A percentile compares a stretch with the other conserved stretches of the same genome.
Conservation (phyloP, 92 coral and sea anemone species). For the Porites divaricata region DNA sequence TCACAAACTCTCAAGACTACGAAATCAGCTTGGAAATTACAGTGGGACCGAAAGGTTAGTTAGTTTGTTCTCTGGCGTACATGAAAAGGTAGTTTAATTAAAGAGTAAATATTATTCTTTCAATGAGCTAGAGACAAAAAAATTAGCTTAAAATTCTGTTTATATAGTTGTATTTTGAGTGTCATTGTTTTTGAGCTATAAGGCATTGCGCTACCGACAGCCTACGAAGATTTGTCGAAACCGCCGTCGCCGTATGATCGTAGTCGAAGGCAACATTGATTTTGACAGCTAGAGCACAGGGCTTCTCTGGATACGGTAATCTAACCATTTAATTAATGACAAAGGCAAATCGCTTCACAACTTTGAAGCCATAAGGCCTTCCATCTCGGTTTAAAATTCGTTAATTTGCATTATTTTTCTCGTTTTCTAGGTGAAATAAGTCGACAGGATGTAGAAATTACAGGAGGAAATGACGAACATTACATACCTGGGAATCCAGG, state of each 20-base stretch:
- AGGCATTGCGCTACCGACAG: not conserved
- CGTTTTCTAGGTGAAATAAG: slow-evolving; percentile 12
- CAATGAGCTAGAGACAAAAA: not conserved
- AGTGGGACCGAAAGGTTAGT: slow-evolving; percentile 44
- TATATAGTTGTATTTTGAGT: not conserved
- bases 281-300: no score
- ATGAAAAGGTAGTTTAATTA: not conserved
- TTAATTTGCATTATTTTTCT: not conserved
- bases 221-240: no score
- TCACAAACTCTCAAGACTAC: slow-evolving; percentile 8
- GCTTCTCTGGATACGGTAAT: not conserved
- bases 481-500: slow-evolving; percentile 65
- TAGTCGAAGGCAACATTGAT: not conserved
- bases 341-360: not conserved
- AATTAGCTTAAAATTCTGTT: not conserved
- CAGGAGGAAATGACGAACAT: slow-evolving; percentile 56
- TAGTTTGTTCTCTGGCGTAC: not conserved
- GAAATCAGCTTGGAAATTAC: slow-evolving; percentile 32
- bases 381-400: no score
- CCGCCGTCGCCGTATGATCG: not conserved
- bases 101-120: not conserved
- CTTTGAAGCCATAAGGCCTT: not conserved
- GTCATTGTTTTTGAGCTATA: not conserved
- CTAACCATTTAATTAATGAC: not conserved
- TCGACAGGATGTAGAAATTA: slow-evolving; percentile 56